Evolutionary conservation across 2,888 invertebrate genomes (phyloP).

Genomic region (Heliconius ethilla): DNA sequence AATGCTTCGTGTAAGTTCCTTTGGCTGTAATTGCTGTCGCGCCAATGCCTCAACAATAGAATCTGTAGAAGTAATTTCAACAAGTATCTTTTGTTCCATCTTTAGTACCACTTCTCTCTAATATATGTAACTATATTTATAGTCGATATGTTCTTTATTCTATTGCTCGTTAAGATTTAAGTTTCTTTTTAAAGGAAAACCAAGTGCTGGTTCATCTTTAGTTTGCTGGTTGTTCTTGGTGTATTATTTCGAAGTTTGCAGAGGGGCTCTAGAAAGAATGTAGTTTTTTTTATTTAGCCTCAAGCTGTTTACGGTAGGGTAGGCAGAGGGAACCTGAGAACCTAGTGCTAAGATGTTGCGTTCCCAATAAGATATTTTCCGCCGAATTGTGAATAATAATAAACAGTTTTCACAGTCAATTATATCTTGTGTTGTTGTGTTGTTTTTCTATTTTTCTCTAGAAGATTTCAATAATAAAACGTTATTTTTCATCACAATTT

Average conservation of each 20-base stretch:
- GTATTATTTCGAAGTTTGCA: neutral
- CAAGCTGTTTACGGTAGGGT: too few species aligned
- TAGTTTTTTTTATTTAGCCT: too few species aligned
- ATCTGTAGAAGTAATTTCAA: conserved; percentile 29
- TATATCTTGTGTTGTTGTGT: too few species aligned
- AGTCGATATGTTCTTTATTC: conserved; percentile 21
- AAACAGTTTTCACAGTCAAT: too few species aligned
- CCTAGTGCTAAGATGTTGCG: too few species aligned
- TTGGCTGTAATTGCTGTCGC: conserved; percentile 30
- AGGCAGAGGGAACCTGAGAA: too few species aligned
- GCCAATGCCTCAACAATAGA: conserved; percentile 27
- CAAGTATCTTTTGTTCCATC: conserved; percentile 34
- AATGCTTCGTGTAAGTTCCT: conserved; percentile 20
- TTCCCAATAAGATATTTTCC: too few species aligned
- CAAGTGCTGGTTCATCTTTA: neutral
- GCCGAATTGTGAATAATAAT: too few species aligned
- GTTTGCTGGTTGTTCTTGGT: neutral
- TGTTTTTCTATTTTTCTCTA: too few species aligned
- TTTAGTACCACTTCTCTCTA: conserved; percentile 26
- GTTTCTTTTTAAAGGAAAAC: neutral
- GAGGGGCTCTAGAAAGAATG: neutral
- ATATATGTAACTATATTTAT: conserved; percentile 22
- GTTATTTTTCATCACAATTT: too few species aligned
- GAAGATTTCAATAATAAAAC: too few species aligned
- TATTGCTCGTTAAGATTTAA: conserved; percentile 8